Evolutionary conservation across 2,113 vertebrate genomes (phyloP), one percentile per base, ranked within the genome.

Genomic region (Rhegmatorhina hoffmannsi): DNA sequence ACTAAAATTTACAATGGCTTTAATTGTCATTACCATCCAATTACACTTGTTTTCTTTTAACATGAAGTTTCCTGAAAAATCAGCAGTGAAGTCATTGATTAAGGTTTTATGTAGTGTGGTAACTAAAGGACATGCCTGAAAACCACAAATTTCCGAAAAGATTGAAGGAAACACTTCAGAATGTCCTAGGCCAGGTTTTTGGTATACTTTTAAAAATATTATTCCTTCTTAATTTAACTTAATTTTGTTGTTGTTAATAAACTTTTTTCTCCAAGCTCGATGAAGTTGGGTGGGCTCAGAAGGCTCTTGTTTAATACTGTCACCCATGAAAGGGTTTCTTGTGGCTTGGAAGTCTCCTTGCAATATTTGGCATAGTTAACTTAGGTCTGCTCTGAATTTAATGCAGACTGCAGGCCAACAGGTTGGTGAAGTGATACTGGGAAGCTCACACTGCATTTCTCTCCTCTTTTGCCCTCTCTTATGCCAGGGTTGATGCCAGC

Each of bases 321-420:
- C 63, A 44, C 40, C 58, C 38, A 15, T 44, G 73, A 85, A 93
- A 25, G 67, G 56, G 60, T 62, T 72, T 76, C 80, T 81, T 75
- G 63, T 0, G 0, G 47, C 43, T 69, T 19, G 16, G 60, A 84
- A 63, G 38, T 69, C 50, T 88, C 62, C 46, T 64, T 91, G 73
- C 49, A 58, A 60, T 70, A 59, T 92, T 90, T 59, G 72, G 69
- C 53, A 50, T 20, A 59, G 70, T 90, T 87, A 69, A 68, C 66
- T 68, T 72, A 44, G 60, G 60, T 83, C 81, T 83, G 82, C 87
- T 96, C 91, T 34, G 28, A 87, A 86, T 95, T 36, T 64, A 76
- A 38, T 66, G 55, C 68, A 82, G 81, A 47, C 81, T 64, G 29
- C 19, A 21, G 38, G 68, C 74, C 29, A 23, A 44, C 69, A 14